These are phyloP conservation scores for Corythornis cristatus DNA, from an alignment of 2,113 vertebrate genomes.

Conservation along the genomic window DNA sequence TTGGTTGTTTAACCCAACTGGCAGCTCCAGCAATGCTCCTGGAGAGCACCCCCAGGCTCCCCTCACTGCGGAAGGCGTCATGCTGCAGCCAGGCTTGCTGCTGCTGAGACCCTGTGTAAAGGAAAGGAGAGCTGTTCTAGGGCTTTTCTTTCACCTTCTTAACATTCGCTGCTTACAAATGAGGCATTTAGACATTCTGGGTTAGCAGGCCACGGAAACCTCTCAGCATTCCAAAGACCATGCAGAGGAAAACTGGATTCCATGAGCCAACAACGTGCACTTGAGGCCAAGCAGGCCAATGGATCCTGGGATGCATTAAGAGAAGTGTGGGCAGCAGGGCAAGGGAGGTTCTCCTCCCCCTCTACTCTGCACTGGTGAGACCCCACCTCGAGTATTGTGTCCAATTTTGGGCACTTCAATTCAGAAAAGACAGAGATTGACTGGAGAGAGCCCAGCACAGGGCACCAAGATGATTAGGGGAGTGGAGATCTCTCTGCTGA, in stretches of 20 bases:
- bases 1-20: neutral
- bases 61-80: fast-evolving
- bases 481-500: too few species aligned
- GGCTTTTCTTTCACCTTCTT: neutral
- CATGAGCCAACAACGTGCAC: too few species aligned
- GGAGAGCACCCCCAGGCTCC: neutral
- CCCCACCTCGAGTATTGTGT: too few species aligned
- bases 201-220: neutral
- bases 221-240: neutral
- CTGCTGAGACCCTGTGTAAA: neutral
- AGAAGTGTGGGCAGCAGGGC: too few species aligned
- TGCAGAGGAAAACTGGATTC: neutral
- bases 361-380: too few species aligned
- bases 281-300: too few species aligned
- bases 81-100: neutral
- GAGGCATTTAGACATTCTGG: neutral
- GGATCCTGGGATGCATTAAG: too few species aligned
- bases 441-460: too few species aligned
- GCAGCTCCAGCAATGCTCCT: neutral
- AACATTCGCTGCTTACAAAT: neutral
- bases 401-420: too few species aligned
- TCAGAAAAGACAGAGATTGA: too few species aligned
- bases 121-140: neutral
- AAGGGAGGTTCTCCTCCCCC: too few species aligned
- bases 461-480: too few species aligned